Evolutionary conservation across 2,888 invertebrate genomes (phyloP).

Genomic region (Eremobia ochroleuca): DNA sequence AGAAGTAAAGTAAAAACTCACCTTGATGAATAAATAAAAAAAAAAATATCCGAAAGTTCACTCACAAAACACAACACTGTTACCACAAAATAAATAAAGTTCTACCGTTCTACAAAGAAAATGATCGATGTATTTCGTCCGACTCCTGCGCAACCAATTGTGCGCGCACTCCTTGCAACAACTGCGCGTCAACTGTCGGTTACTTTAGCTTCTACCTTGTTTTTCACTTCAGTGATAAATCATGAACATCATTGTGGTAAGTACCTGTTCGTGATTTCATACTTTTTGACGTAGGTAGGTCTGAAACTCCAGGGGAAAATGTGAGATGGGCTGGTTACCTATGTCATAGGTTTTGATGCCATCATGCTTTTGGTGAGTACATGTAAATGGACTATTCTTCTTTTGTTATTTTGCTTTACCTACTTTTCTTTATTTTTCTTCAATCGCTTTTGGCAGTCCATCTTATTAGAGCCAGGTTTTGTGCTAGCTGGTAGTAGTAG

Average conservation of each 20-base stretch:
- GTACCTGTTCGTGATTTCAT: slow-evolving; percentile 5
- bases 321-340: background rate
- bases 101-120: slow-evolving; percentile 9
- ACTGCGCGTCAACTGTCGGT: slow-evolving; percentile 54
- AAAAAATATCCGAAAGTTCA: slow-evolving; percentile 31
- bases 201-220: slow-evolving; percentile 8
- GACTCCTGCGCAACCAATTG: slow-evolving; percentile 50
- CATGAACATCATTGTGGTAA: slow-evolving; percentile 14
- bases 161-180: slow-evolving; percentile 47
- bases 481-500: background rate
- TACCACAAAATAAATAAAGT: slow-evolving; percentile 24
- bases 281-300: slow-evolving; percentile 16
- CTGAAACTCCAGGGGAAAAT: slow-evolving; percentile 27
- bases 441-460: background rate
- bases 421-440: background rate
- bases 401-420: background rate
- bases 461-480: background rate
- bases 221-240: slow-evolving; percentile 28
- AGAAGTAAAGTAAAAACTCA: slow-evolving; percentile 14
- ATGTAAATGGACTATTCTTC: background rate
- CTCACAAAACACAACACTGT: slow-evolving; percentile 52
- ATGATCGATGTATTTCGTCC: slow-evolving; percentile 45
- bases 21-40: slow-evolving; percentile 18
- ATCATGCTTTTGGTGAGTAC: slow-evolving; percentile 12
- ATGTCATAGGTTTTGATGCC: slow-evolving; percentile 19